phyloP scores from a whole-genome alignment of 2,113 vertebrate species.

The Aegotheles bennettii region DNA sequence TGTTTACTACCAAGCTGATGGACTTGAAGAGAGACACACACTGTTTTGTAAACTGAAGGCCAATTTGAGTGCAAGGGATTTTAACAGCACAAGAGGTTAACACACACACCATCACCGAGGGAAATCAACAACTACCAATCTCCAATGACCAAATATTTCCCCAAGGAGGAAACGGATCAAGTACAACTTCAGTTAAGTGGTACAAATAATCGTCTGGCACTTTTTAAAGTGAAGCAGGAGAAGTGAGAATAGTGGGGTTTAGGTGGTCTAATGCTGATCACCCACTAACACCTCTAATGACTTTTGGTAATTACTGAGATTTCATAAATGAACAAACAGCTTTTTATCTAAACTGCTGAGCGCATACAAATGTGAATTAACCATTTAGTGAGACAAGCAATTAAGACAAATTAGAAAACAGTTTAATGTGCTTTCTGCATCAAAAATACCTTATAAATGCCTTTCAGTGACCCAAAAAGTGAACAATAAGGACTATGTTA shows the following conservation, averaged over 20 bases:
- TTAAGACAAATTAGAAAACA: constrained; percentile 88
- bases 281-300: constrained; percentile 34
- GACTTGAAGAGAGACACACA: background rate
- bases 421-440: constrained; percentile 69
- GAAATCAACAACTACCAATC: background rate
- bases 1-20: background rate
- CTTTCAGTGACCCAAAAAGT: constrained; percentile 79
- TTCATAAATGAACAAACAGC: constrained; percentile 71
- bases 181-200: background rate
- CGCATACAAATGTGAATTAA: constrained; percentile 70
- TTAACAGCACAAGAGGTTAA: background rate
- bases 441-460: constrained; percentile 72
- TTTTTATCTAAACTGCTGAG: constrained; percentile 70
- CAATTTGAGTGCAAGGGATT: background rate
- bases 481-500: constrained; percentile 80
- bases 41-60: background rate
- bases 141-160: background rate
- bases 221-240: constrained; percentile 11
- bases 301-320: constrained; percentile 70
- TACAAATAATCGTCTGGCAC: background rate
- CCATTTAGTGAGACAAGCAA: constrained; percentile 79
- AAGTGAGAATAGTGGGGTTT: constrained; percentile 10
- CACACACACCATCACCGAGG: background rate
- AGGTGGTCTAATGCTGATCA: constrained; percentile 42
- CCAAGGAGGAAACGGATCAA: background rate